Base-by-base conservation (phyloP, 2,888 invertebrate genomes). In the Noctua fimbriata region DNA sequence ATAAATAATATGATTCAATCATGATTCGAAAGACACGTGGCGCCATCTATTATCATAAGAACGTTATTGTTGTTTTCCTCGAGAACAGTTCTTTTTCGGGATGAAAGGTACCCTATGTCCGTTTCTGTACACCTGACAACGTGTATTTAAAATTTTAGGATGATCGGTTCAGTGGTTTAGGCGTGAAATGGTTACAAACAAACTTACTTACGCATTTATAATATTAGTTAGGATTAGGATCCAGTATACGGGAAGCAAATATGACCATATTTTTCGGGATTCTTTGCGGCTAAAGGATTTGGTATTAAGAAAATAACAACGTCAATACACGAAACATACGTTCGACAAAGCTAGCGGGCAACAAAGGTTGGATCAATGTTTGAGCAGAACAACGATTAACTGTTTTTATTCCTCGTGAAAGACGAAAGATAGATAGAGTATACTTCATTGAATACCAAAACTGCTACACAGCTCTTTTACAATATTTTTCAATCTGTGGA, bases 331-430 rank as follows among this genome's bases (percentile, higher is more conserved):
- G 49, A 72, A 36, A 14, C 47, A 52, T 21, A 28, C 52, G 52
- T 69, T 81, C 32, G 16, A 65, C 47, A 63, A 73, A 28, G 28
- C 16, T 14, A 18, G 44, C 36, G 36, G 24, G 36, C 36, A 60
- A 73, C 21, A 65, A 47, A 63, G 44, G n/a, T 16, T 28, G 24
- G 10, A 65, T 36, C 36, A 60, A 67, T 70, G 69, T 70, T 73
- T 63, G 60, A 69, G 36, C 18, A 7, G 44, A 71, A 49, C 52
- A 24, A 55, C n/a, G n/a, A 55, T 55, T 21, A 10, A 16, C 12
- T 66, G 60, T 32, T 73, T 73, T 81, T 74, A 63, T 52, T 72
- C 10, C n/a, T 55, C 12, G 41, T 52, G 32, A 49, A 32, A 16
- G 24, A 24, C 44, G 24, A 65, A 9, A 21, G 21, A 32, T 36